Conservation (phyloP, 2,797 vertebrate species). For the Xyrichtys novacula region DNA sequence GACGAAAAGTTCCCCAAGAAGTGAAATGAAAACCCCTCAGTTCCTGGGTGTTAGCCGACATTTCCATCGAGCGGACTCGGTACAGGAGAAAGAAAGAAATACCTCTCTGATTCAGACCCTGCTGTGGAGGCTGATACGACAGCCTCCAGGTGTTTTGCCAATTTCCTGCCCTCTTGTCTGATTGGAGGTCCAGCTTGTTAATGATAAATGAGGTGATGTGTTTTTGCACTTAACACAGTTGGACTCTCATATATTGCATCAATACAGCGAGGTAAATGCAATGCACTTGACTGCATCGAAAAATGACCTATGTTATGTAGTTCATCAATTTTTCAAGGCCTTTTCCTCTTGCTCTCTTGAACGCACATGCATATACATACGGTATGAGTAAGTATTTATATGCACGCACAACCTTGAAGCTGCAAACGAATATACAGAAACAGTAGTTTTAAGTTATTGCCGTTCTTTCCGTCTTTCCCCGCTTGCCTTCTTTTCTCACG, state of each 20-base stretch:
- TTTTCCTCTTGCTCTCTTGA: conserved; percentile 57
- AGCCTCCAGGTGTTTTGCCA: conserved; percentile 40
- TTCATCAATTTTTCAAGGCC: conserved; percentile 57
- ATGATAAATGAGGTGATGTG: conserved; percentile 52
- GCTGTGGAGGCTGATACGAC: conserved; percentile 14
- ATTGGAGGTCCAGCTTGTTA: conserved; percentile 53
- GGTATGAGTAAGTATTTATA: conserved; percentile 65
- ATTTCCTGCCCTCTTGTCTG: conserved; percentile 32
- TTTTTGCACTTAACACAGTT: conserved; percentile 70
- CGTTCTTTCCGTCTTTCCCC: conserved; percentile 43
- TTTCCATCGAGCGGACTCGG: conserved; percentile 29
- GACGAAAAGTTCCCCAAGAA: conserved; percentile 29
- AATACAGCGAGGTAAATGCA: conserved; percentile 71
- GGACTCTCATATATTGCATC: conserved; percentile 65
- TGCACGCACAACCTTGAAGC: conserved; percentile 76
- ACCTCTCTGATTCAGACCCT: conserved; percentile 23
- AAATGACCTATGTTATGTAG: conserved; percentile 56
- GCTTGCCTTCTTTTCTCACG: conserved; percentile 44
- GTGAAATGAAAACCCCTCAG: conserved; percentile 11
- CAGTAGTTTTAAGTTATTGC: conserved; percentile 62
- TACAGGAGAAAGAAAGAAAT: conserved; percentile 35
- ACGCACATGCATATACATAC: conserved; percentile 67
- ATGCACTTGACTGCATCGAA: conserved; percentile 72
- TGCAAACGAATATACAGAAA: conserved; percentile 59
- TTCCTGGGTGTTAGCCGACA: conserved; percentile 19